phyloP scores from a whole-genome alignment of 2,797 vertebrate genomes.

The Neosilurus mollespiculum region DNA sequence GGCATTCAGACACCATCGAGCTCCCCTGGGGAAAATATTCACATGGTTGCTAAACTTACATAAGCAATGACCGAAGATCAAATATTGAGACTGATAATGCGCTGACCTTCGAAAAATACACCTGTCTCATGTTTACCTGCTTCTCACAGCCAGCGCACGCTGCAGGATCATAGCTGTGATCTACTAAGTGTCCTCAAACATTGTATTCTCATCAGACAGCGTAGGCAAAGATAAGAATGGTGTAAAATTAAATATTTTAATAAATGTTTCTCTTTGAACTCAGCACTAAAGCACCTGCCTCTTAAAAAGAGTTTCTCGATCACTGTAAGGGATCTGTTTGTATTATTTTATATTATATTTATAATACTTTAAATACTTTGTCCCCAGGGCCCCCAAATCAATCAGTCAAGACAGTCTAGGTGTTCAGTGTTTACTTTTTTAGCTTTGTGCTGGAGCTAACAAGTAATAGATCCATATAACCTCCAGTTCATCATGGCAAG shows the following conservation, averaged over 20 bases:
- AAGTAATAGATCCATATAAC: not conserved
- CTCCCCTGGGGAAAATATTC: conserved; percentile 54
- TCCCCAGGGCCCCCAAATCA: not conserved
- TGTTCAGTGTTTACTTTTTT: not conserved
- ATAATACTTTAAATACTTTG: not conserved
- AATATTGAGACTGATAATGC: conserved; percentile 76
- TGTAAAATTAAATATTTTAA: conserved; percentile 26
- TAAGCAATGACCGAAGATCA: conserved; percentile 69
- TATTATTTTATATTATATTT: not conserved
- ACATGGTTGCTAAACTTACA: conserved; percentile 69
- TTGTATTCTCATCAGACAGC: conserved; percentile 29
- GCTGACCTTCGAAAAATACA: conserved; percentile 75
- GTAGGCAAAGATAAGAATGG: conserved; percentile 36
- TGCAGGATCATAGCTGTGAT: conserved; percentile 44
- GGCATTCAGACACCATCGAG: conserved; percentile 11
- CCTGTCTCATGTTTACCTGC: conserved; percentile 77
- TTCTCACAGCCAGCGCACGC: conserved; percentile 67
- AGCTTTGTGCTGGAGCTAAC: not conserved
- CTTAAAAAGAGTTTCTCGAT: not conserved
- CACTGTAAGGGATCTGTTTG: not conserved
- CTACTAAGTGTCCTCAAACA: conserved; percentile 58
- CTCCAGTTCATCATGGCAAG: not conserved
- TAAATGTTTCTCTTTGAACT: not conserved
- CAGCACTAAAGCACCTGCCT: not conserved
- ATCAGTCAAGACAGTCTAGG: not conserved